Percentiles rank a stretch among this genome's conserved stretches.
phyloP scores from a whole-genome alignment of 37 sponge, comb jelly and placozoan genomes.

The Beroe ovata region DNA sequence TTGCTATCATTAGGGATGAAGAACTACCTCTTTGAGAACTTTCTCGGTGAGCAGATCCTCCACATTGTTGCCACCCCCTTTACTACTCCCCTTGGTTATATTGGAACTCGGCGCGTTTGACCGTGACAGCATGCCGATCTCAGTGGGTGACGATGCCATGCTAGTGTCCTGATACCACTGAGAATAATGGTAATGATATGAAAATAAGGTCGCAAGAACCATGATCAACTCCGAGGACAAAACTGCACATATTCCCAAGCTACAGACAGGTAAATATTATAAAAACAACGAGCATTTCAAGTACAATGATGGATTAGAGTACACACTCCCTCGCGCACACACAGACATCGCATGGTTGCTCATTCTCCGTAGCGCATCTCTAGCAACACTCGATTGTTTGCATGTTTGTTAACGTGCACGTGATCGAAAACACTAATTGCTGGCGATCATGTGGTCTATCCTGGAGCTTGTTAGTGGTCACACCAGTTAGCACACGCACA shows the following conservation, averaged over 20 bases:
- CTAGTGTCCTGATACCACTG: neutral
- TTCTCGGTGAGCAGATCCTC: slow-evolving; percentile 57
- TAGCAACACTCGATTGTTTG: slow-evolving; percentile 60
- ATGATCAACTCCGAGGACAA: no score
- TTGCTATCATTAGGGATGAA: no score
- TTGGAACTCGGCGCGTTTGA: neutral
- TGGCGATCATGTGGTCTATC: neutral
- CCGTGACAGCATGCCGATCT: slow-evolving; percentile 57
- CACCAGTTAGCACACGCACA: neutral
- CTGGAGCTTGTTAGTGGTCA: neutral
- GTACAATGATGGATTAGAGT: no score
- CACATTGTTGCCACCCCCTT: neutral
- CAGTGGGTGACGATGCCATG: slow-evolving; percentile 25
- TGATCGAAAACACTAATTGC: slow-evolving; percentile 16
- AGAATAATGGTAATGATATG: no score
- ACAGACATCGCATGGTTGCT: no score
- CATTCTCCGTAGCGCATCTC: no score
- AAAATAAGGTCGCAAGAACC: no score
- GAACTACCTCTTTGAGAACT: slow-evolving; percentile 54
- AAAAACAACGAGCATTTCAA: no score
- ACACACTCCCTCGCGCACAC: no score
- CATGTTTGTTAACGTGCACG: slow-evolving; percentile 16
- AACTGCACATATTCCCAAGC: no score
- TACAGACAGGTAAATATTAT: no score
- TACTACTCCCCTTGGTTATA: neutral